phyloP scores from a whole-genome alignment of 2,113 vertebrate species.

The Coracopsis vasa region DNA sequence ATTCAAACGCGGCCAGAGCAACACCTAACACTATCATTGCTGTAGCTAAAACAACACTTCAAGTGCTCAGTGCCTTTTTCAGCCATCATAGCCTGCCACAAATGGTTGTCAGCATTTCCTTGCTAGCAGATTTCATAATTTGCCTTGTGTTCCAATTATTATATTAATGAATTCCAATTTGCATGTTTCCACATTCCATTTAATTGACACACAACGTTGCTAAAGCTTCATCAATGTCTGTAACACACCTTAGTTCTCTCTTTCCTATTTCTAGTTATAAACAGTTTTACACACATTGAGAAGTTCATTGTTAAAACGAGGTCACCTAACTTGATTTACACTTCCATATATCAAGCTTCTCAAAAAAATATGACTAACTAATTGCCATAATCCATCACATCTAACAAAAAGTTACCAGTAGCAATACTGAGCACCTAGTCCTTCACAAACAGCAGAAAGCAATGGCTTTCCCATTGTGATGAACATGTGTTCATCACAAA shows the following conservation, averaged over 20 bases:
- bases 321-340: background rate
- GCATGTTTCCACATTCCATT: background rate
- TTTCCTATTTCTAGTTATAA: background rate
- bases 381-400: background rate
- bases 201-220: background rate
- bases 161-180: background rate
- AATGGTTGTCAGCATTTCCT: background rate
- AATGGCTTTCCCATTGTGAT: background rate
- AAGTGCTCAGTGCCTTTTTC: background rate
- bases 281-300: fast-evolving
- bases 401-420: background rate
- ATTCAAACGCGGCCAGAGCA: background rate
- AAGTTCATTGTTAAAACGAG: background rate
- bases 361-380: background rate
- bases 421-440: background rate
- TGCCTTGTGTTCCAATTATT: background rate
- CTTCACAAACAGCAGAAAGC: background rate
- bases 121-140: background rate
- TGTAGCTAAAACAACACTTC: background rate
- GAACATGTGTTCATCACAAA: background rate
- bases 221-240: background rate
- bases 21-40: background rate
- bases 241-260: background rate
- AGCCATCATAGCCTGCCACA: background rate
- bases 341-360: background rate